Conservation (phyloP, 2,888 invertebrate genomes). For the Tuberolachnus salignus region DNA sequence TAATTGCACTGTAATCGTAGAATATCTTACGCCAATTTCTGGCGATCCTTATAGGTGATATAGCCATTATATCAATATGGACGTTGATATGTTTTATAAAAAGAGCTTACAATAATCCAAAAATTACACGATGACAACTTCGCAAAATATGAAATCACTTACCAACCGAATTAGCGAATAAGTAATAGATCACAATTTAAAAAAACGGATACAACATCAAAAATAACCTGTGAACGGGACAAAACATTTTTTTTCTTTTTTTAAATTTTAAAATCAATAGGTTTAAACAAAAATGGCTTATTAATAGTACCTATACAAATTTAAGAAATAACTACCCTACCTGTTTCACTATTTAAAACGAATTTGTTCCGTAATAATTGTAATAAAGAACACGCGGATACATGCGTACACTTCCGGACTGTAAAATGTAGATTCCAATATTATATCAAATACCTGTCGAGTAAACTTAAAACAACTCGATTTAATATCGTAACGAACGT, state of each 20-base stretch:
- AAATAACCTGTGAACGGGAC: neutral
- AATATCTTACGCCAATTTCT: slow-evolving; percentile 65
- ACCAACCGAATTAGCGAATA: slow-evolving; percentile 18
- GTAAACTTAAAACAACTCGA: neutral
- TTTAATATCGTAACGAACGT: neutral
- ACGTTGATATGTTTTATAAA: slow-evolving; percentile 31
- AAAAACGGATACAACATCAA: neutral
- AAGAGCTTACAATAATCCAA: slow-evolving; percentile 29
- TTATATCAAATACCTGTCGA: neutral
- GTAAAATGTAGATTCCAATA: slow-evolving; percentile 12
- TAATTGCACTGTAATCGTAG: slow-evolving; percentile 62
- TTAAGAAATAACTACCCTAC: neutral
- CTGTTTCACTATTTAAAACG: neutral
- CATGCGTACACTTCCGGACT: neutral
- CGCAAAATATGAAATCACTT: slow-evolving; percentile 15
- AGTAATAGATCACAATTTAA: neutral
- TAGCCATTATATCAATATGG: slow-evolving; percentile 42
- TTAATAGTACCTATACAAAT: too few relatives aligned
- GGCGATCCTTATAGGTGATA: slow-evolving; percentile 58
- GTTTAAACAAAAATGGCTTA: neutral
- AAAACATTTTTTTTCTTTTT: neutral
- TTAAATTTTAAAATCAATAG: neutral
- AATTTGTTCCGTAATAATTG: neutral
- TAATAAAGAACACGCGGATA: neutral
- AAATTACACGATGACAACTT: slow-evolving; percentile 34